These are phyloP conservation scores for Athetis lepigone DNA, from an alignment of 2,888 invertebrate species.

Conservation along the genomic window DNA sequence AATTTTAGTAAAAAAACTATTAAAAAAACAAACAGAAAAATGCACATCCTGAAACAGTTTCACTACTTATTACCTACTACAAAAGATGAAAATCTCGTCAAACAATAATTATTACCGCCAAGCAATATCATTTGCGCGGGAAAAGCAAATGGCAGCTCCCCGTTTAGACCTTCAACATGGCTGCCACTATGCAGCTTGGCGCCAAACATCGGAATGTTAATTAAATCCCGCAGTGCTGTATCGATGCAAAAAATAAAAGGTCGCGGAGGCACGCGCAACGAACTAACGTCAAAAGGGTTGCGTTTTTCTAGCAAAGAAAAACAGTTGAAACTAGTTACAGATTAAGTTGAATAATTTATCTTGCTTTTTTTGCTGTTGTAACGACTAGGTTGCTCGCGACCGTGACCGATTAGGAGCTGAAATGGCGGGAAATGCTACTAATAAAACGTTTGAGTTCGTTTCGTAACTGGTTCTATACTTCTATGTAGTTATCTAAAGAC, in stretches of 20 bases:
- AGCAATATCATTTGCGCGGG: conserved; percentile 25
- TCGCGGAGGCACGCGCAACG: conserved; percentile 78
- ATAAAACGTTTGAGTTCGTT: conserved; percentile 23
- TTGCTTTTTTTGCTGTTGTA: conserved; percentile 40
- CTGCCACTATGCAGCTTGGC: conserved; percentile 52
- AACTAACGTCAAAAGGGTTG: conserved; percentile 51
- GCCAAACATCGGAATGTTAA: conserved; percentile 69
- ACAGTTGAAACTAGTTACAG: conserved; percentile 46
- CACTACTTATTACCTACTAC: too few relatives aligned
- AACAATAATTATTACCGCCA: conserved; percentile 1
- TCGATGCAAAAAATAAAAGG: conserved; percentile 81
- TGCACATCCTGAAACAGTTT: too few relatives aligned
- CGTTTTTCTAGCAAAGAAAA: conserved; percentile 50
- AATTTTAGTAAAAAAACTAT: too few relatives aligned
- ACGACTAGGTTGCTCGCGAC: conserved; percentile 31
- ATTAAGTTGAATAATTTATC: conserved; percentile 45
- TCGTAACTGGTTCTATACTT: conserved; percentile 11
- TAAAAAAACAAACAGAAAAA: too few relatives aligned
- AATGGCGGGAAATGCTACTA: conserved; percentile 34
- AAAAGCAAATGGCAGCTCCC: conserved; percentile 30
- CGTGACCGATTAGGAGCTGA: conserved; percentile 38
- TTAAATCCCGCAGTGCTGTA: conserved; percentile 63
- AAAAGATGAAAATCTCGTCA: conserved; percentile 5
- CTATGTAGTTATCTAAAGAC: too few relatives aligned
- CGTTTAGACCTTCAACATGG: conserved; percentile 32